Conservation (phyloP, 2,888 invertebrate genomes). For the Sphaerophoria rueppellii region DNA sequence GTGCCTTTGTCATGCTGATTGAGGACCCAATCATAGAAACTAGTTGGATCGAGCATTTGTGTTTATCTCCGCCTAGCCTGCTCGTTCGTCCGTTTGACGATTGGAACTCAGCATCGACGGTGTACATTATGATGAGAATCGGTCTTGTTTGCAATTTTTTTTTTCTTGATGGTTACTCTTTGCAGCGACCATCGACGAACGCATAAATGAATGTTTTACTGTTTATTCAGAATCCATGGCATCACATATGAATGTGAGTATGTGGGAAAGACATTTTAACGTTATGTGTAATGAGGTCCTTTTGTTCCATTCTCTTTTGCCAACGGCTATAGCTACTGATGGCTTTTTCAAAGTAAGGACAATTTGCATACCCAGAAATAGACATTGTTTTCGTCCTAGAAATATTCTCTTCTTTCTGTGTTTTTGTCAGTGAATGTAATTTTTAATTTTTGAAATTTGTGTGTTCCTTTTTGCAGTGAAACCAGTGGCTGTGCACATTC, state of each 20-base stretch:
- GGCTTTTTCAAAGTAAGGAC: conserved; percentile 2
- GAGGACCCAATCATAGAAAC: conserved; percentile 53
- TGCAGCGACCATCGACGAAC: neutral
- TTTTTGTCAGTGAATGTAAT: neutral
- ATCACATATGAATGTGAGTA: conserved; percentile 17
- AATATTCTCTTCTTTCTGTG: neutral
- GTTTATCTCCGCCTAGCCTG: conserved; percentile 27
- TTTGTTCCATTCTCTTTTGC: conserved; percentile 46
- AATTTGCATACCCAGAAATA: conserved; percentile 16
- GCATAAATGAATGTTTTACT: neutral
- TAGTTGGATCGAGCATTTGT: conserved; percentile 36
- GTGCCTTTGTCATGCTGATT: conserved; percentile 69
- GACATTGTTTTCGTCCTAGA: conserved; percentile 9
- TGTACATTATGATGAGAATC: neutral
- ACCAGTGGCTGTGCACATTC: conserved; percentile 91
- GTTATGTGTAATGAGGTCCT: conserved; percentile 65
- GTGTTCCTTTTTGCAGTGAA: conserved; percentile 86
- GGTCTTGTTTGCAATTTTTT: neutral
- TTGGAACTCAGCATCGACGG: neutral
- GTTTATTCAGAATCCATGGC: conserved; percentile 2
- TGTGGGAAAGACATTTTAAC: conserved; percentile 39
- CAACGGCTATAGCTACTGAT: too few relatives aligned
- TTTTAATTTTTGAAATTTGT: too few relatives aligned
- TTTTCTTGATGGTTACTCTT: neutral
- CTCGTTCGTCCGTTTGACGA: neutral